These are phyloP conservation scores for Aphidoletes aphidimyza DNA, from an alignment of 2,888 invertebrate species.

Conservation along the genomic window DNA sequence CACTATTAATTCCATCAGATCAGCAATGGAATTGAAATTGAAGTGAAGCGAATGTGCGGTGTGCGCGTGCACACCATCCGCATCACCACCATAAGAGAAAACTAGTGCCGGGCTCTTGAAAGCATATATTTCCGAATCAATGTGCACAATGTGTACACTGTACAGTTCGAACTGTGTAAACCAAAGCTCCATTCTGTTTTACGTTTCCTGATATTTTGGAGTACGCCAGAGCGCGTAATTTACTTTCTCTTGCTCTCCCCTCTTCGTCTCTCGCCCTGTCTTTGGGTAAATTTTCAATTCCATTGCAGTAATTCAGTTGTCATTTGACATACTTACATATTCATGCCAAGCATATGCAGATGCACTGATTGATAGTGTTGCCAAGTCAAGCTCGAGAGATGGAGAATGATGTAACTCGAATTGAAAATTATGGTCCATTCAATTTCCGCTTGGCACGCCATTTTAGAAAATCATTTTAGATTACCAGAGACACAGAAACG, in stretches of 20 bases:
- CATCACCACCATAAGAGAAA: no score
- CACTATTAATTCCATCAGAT: conserved; percentile 31
- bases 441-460: conserved; percentile 44
- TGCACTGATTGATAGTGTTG: conserved; percentile 51
- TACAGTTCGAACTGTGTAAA: no score
- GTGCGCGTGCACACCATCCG: no score
- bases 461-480: conserved; percentile 43
- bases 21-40: conserved; percentile 25
- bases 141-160: no score
- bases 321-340: conserved; percentile 47
- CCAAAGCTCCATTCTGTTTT: no score
- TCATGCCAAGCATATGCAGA: conserved; percentile 49
- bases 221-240: background rate
- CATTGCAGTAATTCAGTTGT: conserved; percentile 43
- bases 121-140: no score
- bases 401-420: background rate
- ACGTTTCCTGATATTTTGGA: no score
- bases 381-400: background rate
- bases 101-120: no score
- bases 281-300: conserved; percentile 25
- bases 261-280: background rate
- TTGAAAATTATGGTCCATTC: conserved; percentile 51
- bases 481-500: background rate
- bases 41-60: background rate
- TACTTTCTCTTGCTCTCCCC: background rate